Evolutionary conservation across 2,797 vertebrate genomes (phyloP), one percentile per base, ranked within the genome.

Genomic region (Enteromius argenteus): DNA sequence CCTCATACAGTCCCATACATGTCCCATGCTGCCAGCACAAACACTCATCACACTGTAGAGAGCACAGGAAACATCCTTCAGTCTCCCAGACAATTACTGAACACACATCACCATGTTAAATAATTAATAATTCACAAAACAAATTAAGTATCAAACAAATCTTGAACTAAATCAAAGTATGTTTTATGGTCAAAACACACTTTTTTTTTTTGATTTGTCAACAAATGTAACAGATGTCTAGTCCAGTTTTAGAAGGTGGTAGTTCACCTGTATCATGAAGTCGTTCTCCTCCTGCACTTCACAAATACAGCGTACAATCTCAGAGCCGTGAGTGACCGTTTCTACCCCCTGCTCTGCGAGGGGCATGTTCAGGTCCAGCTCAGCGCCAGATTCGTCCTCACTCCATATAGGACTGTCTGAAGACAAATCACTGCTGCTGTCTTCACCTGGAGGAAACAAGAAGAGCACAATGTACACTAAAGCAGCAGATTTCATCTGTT

Each of bases 211-310:
- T 58, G 56, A 4, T 58, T 11, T 23, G n/a, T 13, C 56, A 27
- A 60, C 4, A 60, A 60, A 60, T 13, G n/a, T 27, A 23, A 27
- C 13, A 23, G 21, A 27, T n/a, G 64, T 23, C n/a, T 17, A n/a
- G 11, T 23, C 11, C 30, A 6, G 27, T 19, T 77, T 58, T n/a
- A 83, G 30, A 49, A 4, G 11, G 5, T 11, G 17, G 7, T 7
- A 11, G 39, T 30, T 81, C 92, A 98, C 98, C 97, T 99, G 98
- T 90, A 99, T 99, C 98, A 99, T 99, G 91, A 99, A 99, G 92
- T 99, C 98, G 85, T 98, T 98, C 94, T 99, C 98, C 89, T 99
- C 98, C 86, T 98, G 97, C 84, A 98, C 96, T 92, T 98, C 97
- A 82, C 98, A 99, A 92, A 99, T 94, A 89, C 98, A 99, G 53